These are phyloP conservation scores for Pogonus chalceus DNA, from an alignment of 1,140 invertebrate genomes.

Conservation along the genomic window DNA sequence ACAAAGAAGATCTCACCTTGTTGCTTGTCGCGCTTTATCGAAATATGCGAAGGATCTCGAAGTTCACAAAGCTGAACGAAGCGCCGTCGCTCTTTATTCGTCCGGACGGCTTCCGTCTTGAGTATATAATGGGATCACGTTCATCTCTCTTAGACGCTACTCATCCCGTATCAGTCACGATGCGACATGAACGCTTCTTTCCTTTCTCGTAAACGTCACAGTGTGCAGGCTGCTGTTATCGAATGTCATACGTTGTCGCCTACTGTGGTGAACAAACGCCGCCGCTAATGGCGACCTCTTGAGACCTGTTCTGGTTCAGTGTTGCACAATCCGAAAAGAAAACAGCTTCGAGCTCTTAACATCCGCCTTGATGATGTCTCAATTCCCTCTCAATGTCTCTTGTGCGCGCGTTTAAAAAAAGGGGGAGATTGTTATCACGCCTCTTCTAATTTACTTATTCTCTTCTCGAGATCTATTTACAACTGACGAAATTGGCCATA, in stretches of 20 bases:
- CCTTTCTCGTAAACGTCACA: neutral
- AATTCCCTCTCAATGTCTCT: neutral
- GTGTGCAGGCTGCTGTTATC: neutral
- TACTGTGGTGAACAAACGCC: too few relatives aligned
- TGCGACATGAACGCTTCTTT: neutral
- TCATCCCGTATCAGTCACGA: neutral
- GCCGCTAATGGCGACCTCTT: neutral
- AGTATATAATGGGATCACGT: conserved; percentile 9
- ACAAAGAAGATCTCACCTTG: neutral
- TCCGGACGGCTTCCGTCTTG: neutral
- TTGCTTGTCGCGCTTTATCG: neutral
- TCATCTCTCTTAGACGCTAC: neutral
- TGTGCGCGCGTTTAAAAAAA: conserved; percentile 24
- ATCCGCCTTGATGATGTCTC: neutral
- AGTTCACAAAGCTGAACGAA: neutral
- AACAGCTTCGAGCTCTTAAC: neutral
- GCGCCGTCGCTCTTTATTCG: neutral
- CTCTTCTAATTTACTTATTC: conserved; percentile 49
- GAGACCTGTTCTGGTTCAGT: too few relatives aligned
- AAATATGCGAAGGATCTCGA: neutral
- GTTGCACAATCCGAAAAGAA: neutral
- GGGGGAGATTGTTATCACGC: conserved; percentile 47
- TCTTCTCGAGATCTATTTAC: conserved; percentile 48
- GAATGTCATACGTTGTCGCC: neutral
- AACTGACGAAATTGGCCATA: neutral